Evolutionary conservation across 2,888 invertebrate species (phyloP), one percentile per base, ranked within the genome.

Genomic region (Melinaea menophilus): DNA sequence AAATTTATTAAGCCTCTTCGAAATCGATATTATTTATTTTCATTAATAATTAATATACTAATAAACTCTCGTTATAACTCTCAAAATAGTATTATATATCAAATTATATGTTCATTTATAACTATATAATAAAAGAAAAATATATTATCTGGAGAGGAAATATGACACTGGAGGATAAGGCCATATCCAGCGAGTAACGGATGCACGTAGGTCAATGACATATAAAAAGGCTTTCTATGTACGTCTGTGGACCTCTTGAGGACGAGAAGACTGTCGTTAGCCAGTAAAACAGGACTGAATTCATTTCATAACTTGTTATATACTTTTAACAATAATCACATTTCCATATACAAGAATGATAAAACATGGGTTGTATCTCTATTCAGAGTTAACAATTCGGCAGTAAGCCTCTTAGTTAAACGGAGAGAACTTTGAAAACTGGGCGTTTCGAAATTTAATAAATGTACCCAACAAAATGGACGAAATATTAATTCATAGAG

Each of bases 191-290:
- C 56, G 61, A 46, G 35, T 51, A 51, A 56, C 63, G 63, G 61
- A 61, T 56, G 58, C 61, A 45, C 54, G 57, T 61, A 66, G 84
- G 85, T 85, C 82, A 81, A 86, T 78, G 86, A 86, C 83, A 82
- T 81, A 85, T 85, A 84, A 86, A 86, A 86, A 84, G 82, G 79
- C 81, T 82, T 81, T 80, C 78, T 81, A 77, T 78, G 78, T 82
- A 77, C 75, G 78, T 73, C 74, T 76, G 74, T 76, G 79, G 75
- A 76, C 71, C 75, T 75, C 77, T 73, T 73, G 69, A 71, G 70
- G 71, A 68, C 67, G 74, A 74, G 68, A 67, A 66, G 75, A 76
- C 76, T 76, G 77, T 81, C 79, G 79, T 84, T 82, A 84, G 80
- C 75, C 73, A 76, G 74, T 74, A 71, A 57, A 56, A 61, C 59